A percentile compares a stretch with the other conserved stretches of the same genome.
phyloP scores from a whole-genome alignment of 2,797 vertebrate genomes.

The Cichlasoma orientale region DNA sequence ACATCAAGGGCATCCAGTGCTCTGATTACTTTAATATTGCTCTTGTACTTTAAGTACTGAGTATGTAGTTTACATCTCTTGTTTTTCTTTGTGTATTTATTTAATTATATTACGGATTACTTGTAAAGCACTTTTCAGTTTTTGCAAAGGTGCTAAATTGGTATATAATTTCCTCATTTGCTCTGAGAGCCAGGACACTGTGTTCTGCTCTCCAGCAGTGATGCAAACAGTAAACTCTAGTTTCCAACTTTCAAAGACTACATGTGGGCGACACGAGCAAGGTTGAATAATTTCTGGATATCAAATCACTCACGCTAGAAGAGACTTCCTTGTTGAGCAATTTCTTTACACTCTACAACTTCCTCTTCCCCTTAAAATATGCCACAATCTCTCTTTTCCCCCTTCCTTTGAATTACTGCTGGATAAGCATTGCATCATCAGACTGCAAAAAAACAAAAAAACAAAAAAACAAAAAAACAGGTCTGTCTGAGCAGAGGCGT shows the following conservation, averaged over 20 bases:
- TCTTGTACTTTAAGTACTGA: not conserved
- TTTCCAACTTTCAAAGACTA: not conserved
- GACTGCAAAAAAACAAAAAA: not conserved
- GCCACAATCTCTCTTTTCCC: conserved; percentile 19
- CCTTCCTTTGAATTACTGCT: not conserved
- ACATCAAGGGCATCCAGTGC: not conserved
- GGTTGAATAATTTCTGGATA: conserved; percentile 9
- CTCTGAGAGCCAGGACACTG: not conserved
- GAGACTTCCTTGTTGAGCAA: conserved; percentile 52
- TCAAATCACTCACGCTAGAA: not conserved
- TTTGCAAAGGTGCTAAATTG: not conserved
- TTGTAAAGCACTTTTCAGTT: not conserved
- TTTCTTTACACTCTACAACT: conserved; percentile 20
- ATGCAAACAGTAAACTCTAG: not conserved
- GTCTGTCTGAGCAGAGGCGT: not conserved
- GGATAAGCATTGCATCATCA: conserved; percentile 33
- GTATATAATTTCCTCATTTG: not conserved
- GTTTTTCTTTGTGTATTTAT: not conserved
- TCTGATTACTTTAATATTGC: not conserved
- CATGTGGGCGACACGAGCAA: not conserved
- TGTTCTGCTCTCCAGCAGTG: not conserved
- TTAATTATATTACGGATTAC: not conserved
- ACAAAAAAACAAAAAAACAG: not conserved
- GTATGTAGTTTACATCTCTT: not conserved
- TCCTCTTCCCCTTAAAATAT: conserved; percentile 41